Conservation (phyloP, 2,797 vertebrate genomes). For the Rachycentron canadum region DNA sequence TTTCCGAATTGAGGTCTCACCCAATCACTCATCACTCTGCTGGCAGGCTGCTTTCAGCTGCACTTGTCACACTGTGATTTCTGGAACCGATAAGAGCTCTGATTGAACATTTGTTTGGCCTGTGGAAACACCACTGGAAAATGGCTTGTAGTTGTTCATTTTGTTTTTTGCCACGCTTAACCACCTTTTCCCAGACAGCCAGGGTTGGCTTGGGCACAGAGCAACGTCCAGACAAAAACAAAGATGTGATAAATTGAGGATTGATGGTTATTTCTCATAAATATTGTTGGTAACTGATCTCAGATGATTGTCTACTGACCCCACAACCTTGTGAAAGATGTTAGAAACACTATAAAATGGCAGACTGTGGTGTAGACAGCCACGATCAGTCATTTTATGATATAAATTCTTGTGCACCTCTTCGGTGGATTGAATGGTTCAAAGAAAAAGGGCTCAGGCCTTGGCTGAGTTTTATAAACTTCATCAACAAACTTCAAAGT, state of each 20-base stretch:
- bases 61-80: conserved; percentile 76
- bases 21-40: conserved; percentile 67
- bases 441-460: background rate
- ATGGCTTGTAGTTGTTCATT: conserved; percentile 47
- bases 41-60: conserved; percentile 61
- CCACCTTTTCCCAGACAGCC: conserved; percentile 47
- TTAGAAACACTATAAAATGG: conserved; percentile 13
- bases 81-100: conserved; percentile 71
- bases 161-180: conserved; percentile 45
- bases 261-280: conserved; percentile 43
- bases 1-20: conserved; percentile 50
- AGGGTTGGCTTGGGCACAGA: conserved; percentile 4
- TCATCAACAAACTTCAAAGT: background rate
- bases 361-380: conserved; percentile 10
- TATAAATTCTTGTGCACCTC: background rate
- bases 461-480: conserved; percentile 22
- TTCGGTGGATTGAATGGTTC: conserved; percentile 7
- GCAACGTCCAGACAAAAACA: conserved; percentile 25
- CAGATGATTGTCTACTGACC: conserved; percentile 21
- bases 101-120: conserved; percentile 74
- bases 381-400: conserved; percentile 34
- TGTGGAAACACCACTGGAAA: conserved; percentile 46
- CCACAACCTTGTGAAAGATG: conserved; percentile 19
- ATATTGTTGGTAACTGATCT: conserved; percentile 25
- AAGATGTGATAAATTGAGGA: conserved; percentile 30